Percentiles rank a stretch among this genome's conserved stretches.
Evolutionary conservation across 2,888 invertebrate genomes (phyloP).

Genomic region (Diarsia rubi): DNA sequence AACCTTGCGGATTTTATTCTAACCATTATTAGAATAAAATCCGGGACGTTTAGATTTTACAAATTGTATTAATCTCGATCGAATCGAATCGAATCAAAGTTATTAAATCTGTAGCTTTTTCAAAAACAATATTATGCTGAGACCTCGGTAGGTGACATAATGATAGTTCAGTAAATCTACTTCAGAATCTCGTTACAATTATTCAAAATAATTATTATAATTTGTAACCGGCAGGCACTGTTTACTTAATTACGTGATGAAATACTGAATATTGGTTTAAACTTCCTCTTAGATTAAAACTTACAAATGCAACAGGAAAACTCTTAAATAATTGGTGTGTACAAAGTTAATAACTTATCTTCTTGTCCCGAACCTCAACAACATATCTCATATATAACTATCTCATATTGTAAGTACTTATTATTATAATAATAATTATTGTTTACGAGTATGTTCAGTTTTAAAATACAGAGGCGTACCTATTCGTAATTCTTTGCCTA

Average conservation of each 20-base stretch:
- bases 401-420: background rate
- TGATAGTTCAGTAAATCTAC: background rate
- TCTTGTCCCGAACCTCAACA: background rate
- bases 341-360: background rate
- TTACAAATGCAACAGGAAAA: constrained; percentile 29
- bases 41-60: too few relatives aligned
- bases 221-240: background rate
- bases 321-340: background rate
- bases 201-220: background rate
- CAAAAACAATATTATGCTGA: too few relatives aligned
- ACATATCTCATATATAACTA: background rate
- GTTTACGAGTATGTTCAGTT: constrained; percentile 12
- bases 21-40: too few relatives aligned
- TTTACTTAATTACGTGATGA: background rate
- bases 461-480: background rate
- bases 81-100: too few relatives aligned
- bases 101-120: too few relatives aligned
- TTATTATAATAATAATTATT: too few relatives aligned
- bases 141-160: too few relatives aligned
- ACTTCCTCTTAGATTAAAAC: constrained; percentile 23
- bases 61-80: too few relatives aligned
- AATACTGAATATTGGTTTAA: background rate
- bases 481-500: background rate
- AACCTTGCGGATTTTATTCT: background rate
- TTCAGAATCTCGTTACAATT: background rate